Base-by-base conservation (phyloP, 2,888 invertebrate genomes). In the Julus scandinavius region DNA sequence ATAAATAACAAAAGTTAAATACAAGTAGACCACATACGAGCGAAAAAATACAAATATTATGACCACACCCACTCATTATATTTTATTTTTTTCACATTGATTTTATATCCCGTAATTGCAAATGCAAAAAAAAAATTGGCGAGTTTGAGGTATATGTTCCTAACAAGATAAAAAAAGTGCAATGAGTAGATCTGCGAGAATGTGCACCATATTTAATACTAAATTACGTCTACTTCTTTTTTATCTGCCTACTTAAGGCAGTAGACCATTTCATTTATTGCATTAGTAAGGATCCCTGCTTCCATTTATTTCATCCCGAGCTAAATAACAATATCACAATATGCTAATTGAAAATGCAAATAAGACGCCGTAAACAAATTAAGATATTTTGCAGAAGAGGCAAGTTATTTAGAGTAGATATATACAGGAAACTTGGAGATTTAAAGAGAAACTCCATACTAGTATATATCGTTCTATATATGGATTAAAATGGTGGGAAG, bases 261-360 rank as follows among this genome's bases (percentile, higher is more conserved):
- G 72, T 29, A 29, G 72, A 72, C 72, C 72, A 29, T 72, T 72
- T 72, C 72, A 58, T 58, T 58, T 29, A 72, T 72, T 72, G 63
- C 63, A 17, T 72, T 29, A 38, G 80, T 6, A 38, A 20, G 20
- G 20, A 80, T 38, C 13, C 15, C 13, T 38, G 29, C 7, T 80
- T 80, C 80, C 45, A 29, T 29, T 29, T 6, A 72, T 72, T 72
- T 80, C 80, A 38, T 80, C 29, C 80, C 38, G 80, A 80, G 80
- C 80, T 38, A 80, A 80, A 80, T 80, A 80, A 80, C 63, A 38
- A 80, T 80, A 80, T 80, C 80, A 38, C 80, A 80, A 80, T 20
- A 38, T 38, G 80, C 13, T 80, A 80, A 80, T 80, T 80, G 80
- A 80, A 80, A 29, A 80, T 80, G 80, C 80, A 80, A 80, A 80